Percentiles rank a stretch among this genome's conserved stretches.
Conservation (phyloP, 2,797 vertebrate genomes). For the Acrossocheilus fasciatus region DNA sequence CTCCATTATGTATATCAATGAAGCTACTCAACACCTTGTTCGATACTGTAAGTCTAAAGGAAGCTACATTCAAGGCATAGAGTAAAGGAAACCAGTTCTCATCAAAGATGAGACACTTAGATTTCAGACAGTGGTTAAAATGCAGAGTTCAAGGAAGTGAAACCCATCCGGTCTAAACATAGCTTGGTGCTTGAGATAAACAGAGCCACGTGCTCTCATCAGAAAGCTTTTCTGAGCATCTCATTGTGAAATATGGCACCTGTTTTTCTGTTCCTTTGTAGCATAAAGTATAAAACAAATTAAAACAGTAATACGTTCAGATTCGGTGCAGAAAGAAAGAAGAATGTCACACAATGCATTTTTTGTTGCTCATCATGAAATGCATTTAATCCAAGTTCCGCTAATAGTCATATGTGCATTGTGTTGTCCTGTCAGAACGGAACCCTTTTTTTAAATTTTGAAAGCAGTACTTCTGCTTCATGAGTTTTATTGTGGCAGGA, state of each 20-base stretch:
- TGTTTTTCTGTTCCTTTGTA: not conserved
- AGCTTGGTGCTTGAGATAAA: not conserved
- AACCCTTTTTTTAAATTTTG: constrained; percentile 1
- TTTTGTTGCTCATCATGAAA: not conserved
- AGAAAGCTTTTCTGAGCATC: not conserved
- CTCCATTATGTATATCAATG: not conserved
- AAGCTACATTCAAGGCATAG: not conserved
- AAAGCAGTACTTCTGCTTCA: constrained; percentile 34
- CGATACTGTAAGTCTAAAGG: not conserved
- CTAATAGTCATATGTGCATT: not conserved
- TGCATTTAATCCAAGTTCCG: not conserved
- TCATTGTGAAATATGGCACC: not conserved
- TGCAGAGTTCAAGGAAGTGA: constrained; percentile 14
- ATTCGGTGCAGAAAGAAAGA: not conserved
- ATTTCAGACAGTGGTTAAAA: constrained; percentile 16
- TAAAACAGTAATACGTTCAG: not conserved
- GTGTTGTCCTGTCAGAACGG: not conserved
- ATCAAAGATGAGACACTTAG: not conserved
- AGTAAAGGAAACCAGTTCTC: not conserved
- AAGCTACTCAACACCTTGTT: not conserved
- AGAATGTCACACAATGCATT: not conserved
- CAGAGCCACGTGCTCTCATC: not conserved
- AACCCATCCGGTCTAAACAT: constrained; percentile 19
- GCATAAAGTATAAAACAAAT: not conserved
- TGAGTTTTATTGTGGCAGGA: not conserved